Percentiles rank a stretch among this genome's conserved stretches.
Conservation (phyloP, 2,888 invertebrate species). For the Eudemis profundana region DNA sequence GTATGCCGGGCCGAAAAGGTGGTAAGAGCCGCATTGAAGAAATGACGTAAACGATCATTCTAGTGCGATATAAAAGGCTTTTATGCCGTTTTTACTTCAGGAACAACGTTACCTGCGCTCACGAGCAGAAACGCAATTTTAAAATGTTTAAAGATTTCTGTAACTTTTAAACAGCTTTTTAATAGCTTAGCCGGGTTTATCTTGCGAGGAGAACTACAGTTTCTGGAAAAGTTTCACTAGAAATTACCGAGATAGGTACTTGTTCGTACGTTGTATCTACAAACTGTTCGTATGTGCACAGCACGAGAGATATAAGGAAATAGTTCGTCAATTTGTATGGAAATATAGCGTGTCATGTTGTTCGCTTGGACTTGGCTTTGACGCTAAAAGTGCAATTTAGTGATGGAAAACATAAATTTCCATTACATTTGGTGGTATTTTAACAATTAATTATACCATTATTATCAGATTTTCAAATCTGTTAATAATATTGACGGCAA, state of each 20-base stretch:
- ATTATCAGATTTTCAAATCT: too few species aligned
- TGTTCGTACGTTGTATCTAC: neutral
- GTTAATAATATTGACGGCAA: too few species aligned
- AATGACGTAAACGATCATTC: neutral
- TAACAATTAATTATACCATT: too few species aligned
- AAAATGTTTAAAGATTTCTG: conserved; percentile 10
- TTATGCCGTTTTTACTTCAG: neutral
- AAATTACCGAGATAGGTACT: neutral
- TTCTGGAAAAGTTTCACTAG: neutral
- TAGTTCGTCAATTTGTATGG: too few species aligned
- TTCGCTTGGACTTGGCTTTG: too few species aligned
- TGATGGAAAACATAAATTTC: too few species aligned
- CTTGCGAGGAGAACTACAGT: neutral
- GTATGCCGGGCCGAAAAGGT: neutral
- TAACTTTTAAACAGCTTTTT: conserved; percentile 21
- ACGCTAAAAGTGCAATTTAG: too few species aligned
- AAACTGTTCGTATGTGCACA: too few species aligned
- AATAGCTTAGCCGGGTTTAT: conserved; percentile 1
- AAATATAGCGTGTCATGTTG: too few species aligned
- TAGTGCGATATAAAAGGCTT: neutral
- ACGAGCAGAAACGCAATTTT: conserved; percentile 1
- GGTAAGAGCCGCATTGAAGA: conserved; percentile 6
- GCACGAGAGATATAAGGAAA: too few species aligned
- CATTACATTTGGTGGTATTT: too few species aligned
- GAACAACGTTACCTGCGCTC: neutral